Evolutionary conservation across 2,888 invertebrate species (phyloP).

Genomic region (Gryllus longicercus): DNA sequence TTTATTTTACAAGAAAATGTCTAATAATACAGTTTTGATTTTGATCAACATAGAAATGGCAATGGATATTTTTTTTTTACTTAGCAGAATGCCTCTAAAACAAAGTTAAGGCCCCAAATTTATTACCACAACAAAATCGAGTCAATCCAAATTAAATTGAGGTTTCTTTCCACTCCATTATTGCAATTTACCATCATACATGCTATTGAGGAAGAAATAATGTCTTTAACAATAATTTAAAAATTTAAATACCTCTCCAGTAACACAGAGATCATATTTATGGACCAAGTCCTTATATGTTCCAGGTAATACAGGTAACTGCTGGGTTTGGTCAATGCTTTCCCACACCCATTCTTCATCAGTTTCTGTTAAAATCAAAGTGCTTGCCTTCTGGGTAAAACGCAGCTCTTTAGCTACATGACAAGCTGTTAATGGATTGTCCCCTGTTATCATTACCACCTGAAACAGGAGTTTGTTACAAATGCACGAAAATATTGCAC

Average conservation of each 20-base stretch:
- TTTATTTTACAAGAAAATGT: too few species aligned
- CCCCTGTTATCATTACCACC: constrained; percentile 98
- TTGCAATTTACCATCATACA: not conserved
- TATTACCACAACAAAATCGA: too few species aligned
- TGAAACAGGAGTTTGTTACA: constrained; percentile 41
- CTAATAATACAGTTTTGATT: too few species aligned
- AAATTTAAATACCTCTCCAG: constrained; percentile 67
- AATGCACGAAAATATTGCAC: not conserved
- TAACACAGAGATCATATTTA: constrained; percentile 88
- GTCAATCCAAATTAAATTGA: too few species aligned
- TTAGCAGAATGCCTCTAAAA: too few species aligned
- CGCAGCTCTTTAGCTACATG: constrained; percentile 93
- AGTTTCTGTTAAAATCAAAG: constrained; percentile 59
- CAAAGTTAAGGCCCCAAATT: too few species aligned
- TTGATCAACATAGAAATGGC: too few species aligned
- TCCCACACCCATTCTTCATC: constrained; percentile 68
- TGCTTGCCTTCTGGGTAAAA: constrained; percentile 72
- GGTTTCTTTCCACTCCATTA: too few species aligned
- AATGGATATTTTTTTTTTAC: too few species aligned
- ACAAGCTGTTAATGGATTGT: constrained; percentile 97
- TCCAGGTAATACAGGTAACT: constrained; percentile 53
- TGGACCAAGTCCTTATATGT: constrained; percentile 60
- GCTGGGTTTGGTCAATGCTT: constrained; percentile 64
- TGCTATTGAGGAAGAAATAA: not conserved
- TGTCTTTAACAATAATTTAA: not conserved